Percentiles rank a stretch among this genome's conserved stretches.
These are phyloP conservation scores for Piprites chloris DNA, from an alignment of 2,113 vertebrate species.

Conservation along the genomic window DNA sequence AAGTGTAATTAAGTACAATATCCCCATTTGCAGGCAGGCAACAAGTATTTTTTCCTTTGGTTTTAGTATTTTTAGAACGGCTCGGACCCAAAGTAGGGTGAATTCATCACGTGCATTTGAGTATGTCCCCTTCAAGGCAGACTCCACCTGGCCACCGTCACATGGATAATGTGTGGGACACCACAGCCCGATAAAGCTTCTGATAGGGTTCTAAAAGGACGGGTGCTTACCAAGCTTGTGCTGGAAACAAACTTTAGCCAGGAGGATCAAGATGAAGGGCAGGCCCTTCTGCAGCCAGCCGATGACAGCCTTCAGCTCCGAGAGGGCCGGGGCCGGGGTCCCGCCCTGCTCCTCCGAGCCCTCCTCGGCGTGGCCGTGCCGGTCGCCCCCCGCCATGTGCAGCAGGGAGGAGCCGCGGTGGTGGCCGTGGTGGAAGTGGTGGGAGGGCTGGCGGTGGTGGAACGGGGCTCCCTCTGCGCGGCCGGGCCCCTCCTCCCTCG, in stretches of 20 bases:
- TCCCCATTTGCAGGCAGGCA: background rate
- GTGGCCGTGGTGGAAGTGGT: slow-evolving; percentile 84
- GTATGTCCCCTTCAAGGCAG: no score
- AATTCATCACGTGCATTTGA: no score
- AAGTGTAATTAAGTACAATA: background rate
- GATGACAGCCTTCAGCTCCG: slow-evolving; percentile 88
- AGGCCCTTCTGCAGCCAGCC: slow-evolving; percentile 96
- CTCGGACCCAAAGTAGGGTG: no score
- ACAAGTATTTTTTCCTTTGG: background rate
- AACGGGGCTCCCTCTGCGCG: slow-evolving; percentile 78
- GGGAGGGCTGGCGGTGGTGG: slow-evolving; percentile 73
- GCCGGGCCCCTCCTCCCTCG: slow-evolving; percentile 83
- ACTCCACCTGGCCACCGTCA: no score
- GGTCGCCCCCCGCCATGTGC: slow-evolving; percentile 83
- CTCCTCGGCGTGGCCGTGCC: slow-evolving; percentile 83
- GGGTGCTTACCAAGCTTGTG: slow-evolving; percentile 88
- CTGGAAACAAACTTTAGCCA: slow-evolving; percentile 96
- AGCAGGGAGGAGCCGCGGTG: slow-evolving; percentile 85
- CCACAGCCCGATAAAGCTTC: background rate
- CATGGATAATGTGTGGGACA: background rate
- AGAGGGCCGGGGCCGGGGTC: slow-evolving; percentile 89
- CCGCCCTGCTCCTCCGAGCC: slow-evolving; percentile 77
- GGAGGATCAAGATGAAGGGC: slow-evolving; percentile 93
- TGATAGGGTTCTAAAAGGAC: background rate
- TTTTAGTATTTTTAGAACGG: background rate